Evolutionary conservation across 2,888 invertebrate genomes (phyloP).

Genomic region (Onthophagus sagittarius): DNA sequence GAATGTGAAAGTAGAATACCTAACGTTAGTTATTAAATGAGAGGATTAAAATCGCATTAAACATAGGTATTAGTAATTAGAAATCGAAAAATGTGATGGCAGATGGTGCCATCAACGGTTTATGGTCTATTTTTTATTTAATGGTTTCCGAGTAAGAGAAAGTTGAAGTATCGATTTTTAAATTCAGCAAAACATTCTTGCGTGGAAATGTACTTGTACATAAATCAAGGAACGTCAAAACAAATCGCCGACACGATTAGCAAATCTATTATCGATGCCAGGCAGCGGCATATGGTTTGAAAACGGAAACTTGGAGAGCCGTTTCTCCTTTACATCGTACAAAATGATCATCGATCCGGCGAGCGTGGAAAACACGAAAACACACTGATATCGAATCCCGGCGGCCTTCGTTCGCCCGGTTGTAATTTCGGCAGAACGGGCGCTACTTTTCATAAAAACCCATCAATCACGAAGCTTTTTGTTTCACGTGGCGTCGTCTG

Average conservation of each 20-base stretch:
- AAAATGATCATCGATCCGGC: not conserved
- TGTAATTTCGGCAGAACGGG: not conserved
- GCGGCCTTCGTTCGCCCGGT: not conserved
- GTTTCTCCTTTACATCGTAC: no score
- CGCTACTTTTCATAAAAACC: not conserved
- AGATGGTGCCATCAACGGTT: no score
- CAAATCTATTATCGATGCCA: not conserved
- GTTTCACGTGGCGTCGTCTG: not conserved
- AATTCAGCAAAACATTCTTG: not conserved
- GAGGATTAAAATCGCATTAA: no score
- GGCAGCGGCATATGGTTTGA: not conserved
- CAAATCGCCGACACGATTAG: not conserved
- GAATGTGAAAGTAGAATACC: no score
- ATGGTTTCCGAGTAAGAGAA: not conserved
- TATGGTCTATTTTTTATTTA: no score
- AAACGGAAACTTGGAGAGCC: not conserved
- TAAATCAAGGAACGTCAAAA: not conserved
- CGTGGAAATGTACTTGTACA: not conserved
- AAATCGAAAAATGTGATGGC: no score
- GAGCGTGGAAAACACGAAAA: not conserved
- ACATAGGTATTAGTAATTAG: no score
- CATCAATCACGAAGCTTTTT: not conserved
- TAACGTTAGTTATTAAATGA: no score
- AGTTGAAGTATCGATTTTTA: not conserved
- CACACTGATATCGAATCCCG: not conserved